Evolutionary conservation across 2,797 vertebrate species (phyloP).

Genomic region (Muscicapa comitata): DNA sequence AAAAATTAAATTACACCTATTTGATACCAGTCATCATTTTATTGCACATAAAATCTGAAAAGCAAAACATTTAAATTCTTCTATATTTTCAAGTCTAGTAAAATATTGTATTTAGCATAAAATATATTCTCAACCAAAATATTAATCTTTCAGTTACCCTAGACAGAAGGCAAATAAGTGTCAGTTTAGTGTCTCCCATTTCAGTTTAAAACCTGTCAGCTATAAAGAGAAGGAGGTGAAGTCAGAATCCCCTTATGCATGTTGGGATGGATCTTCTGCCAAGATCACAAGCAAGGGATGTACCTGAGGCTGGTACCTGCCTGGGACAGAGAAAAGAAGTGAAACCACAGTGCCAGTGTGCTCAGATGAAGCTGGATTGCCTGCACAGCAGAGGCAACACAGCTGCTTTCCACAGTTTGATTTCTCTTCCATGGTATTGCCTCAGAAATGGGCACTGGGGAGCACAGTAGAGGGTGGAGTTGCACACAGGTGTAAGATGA

Average conservation of each 20-base stretch:
- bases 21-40: constrained; percentile 53
- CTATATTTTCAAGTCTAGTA: not conserved
- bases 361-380: not conserved
- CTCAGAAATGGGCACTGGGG: not conserved
- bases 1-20: constrained; percentile 44
- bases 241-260: not conserved
- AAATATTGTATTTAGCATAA: constrained; percentile 28
- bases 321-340: not conserved
- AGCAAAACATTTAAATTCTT: constrained; percentile 13
- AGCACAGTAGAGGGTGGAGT: not conserved
- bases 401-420: not conserved
- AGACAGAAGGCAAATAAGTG: constrained; percentile 17
- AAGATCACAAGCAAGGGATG: not conserved
- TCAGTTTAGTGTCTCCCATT: constrained; percentile 9
- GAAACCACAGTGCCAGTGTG: not conserved
- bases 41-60: constrained; percentile 40
- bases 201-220: not conserved
- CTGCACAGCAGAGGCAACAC: not conserved
- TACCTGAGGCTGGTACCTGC: not conserved
- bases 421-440: not conserved
- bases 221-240: not conserved
- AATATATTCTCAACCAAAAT: constrained; percentile 22
- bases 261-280: not conserved
- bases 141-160: not conserved
- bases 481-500: not conserved